These are phyloP conservation scores for Aricia artaxerxes DNA, from an alignment of 2,888 invertebrate genomes.

Conservation along the genomic window DNA sequence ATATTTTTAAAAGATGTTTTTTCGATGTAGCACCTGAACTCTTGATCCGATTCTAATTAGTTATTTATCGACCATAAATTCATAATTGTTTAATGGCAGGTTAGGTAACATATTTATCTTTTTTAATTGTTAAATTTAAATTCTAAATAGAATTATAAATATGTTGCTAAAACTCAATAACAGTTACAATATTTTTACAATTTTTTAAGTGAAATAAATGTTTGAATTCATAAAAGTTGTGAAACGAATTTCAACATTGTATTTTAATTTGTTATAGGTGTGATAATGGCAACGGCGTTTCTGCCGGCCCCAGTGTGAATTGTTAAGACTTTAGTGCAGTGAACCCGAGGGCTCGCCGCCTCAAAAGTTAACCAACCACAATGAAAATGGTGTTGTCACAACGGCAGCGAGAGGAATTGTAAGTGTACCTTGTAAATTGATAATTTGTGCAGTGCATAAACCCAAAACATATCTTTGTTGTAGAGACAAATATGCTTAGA, in stretches of 20 bases:
- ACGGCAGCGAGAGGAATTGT: constrained; percentile 99
- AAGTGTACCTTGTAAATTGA: constrained; percentile 76
- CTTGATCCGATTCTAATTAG: no score
- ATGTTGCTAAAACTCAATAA: background rate
- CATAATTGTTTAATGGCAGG: no score
- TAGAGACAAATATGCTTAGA: no score
- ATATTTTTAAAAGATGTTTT: no score
- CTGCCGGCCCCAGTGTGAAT: constrained; percentile 73
- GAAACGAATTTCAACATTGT: background rate
- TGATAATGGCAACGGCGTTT: constrained; percentile 75
- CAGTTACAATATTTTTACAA: no score
- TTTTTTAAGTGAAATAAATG: background rate
- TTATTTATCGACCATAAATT: no score
- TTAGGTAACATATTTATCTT: no score
- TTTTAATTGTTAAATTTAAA: no score
- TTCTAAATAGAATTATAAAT: background rate
- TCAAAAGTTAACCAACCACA: constrained; percentile 79
- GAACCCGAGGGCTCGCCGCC: constrained; percentile 67
- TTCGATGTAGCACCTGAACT: no score
- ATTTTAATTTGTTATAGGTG: constrained; percentile 54
- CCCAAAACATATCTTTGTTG: background rate
- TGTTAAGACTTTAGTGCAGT: constrained; percentile 70
- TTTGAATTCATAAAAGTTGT: background rate
- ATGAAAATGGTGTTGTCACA: constrained; percentile 99
- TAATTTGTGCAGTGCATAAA: background rate